These are phyloP conservation scores for Pterostichus niger DNA, from an alignment of 2,888 invertebrate genomes.

Conservation along the genomic window DNA sequence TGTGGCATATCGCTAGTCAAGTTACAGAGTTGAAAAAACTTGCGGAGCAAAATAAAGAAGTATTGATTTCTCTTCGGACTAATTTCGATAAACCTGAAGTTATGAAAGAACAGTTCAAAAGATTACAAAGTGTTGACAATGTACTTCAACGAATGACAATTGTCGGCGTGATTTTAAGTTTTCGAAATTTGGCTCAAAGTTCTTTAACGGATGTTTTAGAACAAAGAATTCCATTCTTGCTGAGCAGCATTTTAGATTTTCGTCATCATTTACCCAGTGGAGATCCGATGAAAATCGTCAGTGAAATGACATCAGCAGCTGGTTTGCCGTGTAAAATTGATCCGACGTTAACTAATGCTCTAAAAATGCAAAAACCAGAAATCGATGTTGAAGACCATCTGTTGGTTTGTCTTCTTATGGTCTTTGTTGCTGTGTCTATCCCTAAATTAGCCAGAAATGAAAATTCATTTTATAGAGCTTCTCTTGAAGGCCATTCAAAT, in stretches of 20 bases:
- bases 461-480: slow-evolving; percentile 92
- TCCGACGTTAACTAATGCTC: slow-evolving; percentile 93
- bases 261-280: slow-evolving; percentile 94
- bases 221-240: slow-evolving; percentile 95
- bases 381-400: slow-evolving; percentile 95
- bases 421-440: slow-evolving; percentile 98
- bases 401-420: slow-evolving; percentile 97
- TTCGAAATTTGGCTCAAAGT: slow-evolving; percentile 95
- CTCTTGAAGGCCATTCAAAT: slow-evolving; percentile 96
- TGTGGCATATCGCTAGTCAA: slow-evolving; percentile 99
- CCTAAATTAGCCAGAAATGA: slow-evolving; percentile 96
- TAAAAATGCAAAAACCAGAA: slow-evolving; percentile 93
- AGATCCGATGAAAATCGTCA: slow-evolving; percentile 93
- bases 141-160: slow-evolving; percentile 98
- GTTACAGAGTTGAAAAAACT: slow-evolving; percentile 96
- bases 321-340: slow-evolving; percentile 97
- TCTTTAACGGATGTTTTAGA: slow-evolving; percentile 96
- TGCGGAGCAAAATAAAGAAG: slow-evolving; percentile 95
- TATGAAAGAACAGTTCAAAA: slow-evolving; percentile 97
- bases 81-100: slow-evolving; percentile 99
- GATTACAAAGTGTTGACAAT: slow-evolving; percentile 94
- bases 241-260: slow-evolving; percentile 97
- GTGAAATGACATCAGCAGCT: slow-evolving; percentile 98
- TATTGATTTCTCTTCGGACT: slow-evolving; percentile 92
- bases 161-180: slow-evolving; percentile 97